Percentiles rank a stretch among this genome's conserved stretches.
Conservation (phyloP, 2,797 vertebrate species). For the Nothura maculosa region DNA sequence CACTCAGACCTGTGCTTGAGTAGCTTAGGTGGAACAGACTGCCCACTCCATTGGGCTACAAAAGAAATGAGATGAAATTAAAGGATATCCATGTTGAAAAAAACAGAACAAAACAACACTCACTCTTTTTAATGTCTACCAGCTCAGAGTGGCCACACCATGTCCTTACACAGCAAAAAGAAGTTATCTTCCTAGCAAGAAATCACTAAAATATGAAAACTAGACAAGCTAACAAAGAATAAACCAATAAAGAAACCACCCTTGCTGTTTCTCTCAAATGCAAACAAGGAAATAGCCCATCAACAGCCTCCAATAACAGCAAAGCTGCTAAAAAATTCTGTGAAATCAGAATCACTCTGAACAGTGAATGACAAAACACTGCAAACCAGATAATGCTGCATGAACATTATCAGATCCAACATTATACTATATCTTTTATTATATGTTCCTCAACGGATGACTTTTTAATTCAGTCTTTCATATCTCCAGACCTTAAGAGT, state of each 20-base stretch:
- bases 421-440: not conserved
- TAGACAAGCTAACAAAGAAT: not conserved
- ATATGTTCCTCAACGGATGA: not conserved
- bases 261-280: not conserved
- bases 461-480: not conserved
- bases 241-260: not conserved
- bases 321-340: not conserved
- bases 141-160: not conserved
- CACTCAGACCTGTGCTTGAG: not conserved
- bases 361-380: not conserved
- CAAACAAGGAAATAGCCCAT: not conserved
- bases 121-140: not conserved
- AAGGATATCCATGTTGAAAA: not conserved
- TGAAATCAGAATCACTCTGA: not conserved
- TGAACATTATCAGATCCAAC: not conserved
- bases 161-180: not conserved
- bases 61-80: not conserved
- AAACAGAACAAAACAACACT: not conserved
- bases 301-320: not conserved
- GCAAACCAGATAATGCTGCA: not conserved
- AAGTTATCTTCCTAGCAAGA: not conserved
- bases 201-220: slow-evolving; percentile 1
- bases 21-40: not conserved
- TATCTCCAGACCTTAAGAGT: not conserved
- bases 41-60: not conserved